Percentiles rank a stretch among this genome's conserved stretches.
phyloP scores from a whole-genome alignment of 2,888 invertebrate species.

The Lasioglossum oenotherae region DNA sequence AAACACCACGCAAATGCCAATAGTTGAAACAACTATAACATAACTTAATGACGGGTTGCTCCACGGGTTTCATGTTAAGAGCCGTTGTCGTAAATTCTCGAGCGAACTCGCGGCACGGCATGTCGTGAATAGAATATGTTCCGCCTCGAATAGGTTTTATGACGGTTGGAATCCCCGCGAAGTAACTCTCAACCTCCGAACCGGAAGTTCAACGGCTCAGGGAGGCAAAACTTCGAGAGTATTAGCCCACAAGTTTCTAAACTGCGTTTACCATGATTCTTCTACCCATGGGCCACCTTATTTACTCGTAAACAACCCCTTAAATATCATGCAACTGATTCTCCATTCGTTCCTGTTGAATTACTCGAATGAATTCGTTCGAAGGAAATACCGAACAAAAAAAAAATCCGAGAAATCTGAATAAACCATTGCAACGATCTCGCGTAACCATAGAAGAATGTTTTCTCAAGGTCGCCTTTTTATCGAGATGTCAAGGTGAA shows the following conservation, averaged over 20 bases:
- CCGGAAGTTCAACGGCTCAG: slow-evolving; percentile 6
- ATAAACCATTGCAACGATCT: background rate
- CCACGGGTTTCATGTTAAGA: background rate
- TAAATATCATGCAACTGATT: background rate
- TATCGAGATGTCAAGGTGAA: slow-evolving; percentile 13
- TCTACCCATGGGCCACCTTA: background rate
- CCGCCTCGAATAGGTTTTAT: slow-evolving; percentile 1
- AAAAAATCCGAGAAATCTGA: background rate
- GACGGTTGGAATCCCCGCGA: background rate
- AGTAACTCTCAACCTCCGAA: slow-evolving; percentile 5
- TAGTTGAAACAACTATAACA: slow-evolving; percentile 4
- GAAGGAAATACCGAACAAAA: background rate
- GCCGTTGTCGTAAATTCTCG: slow-evolving; percentile 4
- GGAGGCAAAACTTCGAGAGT: background rate
- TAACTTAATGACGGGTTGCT: background rate
- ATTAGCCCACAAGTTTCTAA: background rate
- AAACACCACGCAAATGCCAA: background rate
- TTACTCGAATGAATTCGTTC: background rate
- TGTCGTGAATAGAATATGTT: slow-evolving; percentile 14
- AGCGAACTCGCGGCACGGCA: background rate
- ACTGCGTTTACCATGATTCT: background rate
- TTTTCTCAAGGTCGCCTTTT: background rate
- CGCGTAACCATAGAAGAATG: background rate
- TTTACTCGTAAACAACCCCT: background rate
- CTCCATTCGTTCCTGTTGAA: background rate